Evolutionary conservation across 2,888 invertebrate genomes (phyloP).

Genomic region (Lithophane ornitopus): DNA sequence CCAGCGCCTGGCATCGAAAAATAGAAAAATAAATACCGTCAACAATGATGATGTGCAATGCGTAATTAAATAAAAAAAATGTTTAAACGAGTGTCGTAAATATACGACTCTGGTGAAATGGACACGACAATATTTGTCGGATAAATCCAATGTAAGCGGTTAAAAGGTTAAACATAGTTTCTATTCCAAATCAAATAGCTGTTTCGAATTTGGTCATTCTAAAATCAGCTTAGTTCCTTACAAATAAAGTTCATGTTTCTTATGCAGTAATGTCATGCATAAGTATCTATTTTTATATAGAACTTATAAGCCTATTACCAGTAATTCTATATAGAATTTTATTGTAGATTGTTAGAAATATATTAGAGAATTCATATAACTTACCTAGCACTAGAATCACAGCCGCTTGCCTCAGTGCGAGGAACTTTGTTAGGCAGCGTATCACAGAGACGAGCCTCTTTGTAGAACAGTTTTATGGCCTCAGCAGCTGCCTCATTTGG

Average conservation of each 20-base stretch:
- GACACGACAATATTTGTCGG: too few relatives aligned
- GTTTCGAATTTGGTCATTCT: neutral
- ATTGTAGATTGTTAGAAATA: neutral
- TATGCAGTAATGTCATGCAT: neutral
- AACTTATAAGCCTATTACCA: neutral
- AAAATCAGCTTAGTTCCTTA: neutral
- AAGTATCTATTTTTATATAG: neutral
- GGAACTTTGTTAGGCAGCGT: constrained; percentile 93
- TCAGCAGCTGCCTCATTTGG: constrained; percentile 97
- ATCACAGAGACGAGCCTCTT: constrained; percentile 96
- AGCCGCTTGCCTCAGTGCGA: constrained; percentile 89
- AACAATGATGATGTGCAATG: too few relatives aligned
- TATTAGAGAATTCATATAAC: neutral
- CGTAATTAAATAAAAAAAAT: too few relatives aligned
- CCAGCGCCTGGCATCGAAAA: too few relatives aligned
- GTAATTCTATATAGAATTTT: neutral
- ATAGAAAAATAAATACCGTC: too few relatives aligned
- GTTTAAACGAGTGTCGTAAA: too few relatives aligned
- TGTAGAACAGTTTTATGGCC: constrained; percentile 96
- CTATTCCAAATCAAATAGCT: neutral
- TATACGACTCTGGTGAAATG: too few relatives aligned
- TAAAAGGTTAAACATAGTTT: too few relatives aligned
- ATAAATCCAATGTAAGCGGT: too few relatives aligned
- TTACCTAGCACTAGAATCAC: constrained; percentile 85
- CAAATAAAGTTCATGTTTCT: neutral